A percentile compares a stretch with the other conserved stretches of the same genome.
phyloP scores from a whole-genome alignment of 2,113 vertebrate genomes.

The Hippocampus barbouri region DNA sequence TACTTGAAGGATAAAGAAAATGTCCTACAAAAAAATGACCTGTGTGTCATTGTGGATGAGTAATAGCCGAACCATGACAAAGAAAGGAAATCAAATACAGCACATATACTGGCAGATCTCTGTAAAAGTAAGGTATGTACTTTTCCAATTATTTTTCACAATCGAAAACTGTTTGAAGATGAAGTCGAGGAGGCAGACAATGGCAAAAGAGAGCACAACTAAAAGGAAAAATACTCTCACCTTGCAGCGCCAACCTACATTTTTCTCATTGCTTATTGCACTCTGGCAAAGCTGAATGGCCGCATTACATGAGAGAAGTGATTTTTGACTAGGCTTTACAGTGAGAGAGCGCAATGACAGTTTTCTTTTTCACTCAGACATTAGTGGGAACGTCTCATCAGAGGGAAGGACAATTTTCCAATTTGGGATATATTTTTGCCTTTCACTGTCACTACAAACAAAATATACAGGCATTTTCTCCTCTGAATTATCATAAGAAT shows the following conservation, averaged over 20 bases:
- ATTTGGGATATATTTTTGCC: background rate
- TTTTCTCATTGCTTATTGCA: constrained; percentile 22
- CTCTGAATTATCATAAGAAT: background rate
- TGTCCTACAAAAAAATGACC: too few species aligned
- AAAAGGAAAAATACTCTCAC: constrained; percentile 34
- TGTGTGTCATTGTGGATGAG: too few species aligned
- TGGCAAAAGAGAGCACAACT: constrained; percentile 17
- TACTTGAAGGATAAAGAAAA: too few species aligned
- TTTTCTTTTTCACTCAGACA: constrained; percentile 1
- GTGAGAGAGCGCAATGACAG: constrained; percentile 26
- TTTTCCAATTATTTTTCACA: constrained; percentile 16
- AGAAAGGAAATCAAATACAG: background rate
- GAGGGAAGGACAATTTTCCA: background rate
- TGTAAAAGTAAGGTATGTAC: background rate
- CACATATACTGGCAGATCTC: background rate
- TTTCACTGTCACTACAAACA: background rate
- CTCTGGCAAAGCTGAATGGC: constrained; percentile 29
- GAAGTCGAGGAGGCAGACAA: constrained; percentile 6
- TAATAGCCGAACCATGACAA: background rate
- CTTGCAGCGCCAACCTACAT: constrained; percentile 24
- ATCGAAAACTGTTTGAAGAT: background rate
- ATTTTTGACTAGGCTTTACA: constrained; percentile 20
- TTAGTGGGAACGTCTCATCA: constrained; percentile 9
- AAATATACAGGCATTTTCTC: too few species aligned
- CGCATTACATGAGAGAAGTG: constrained; percentile 8